Evolutionary conservation across 2,888 invertebrate genomes (phyloP), one percentile per base, ranked within the genome.

Genomic region (Allophyes oxyacanthae): DNA sequence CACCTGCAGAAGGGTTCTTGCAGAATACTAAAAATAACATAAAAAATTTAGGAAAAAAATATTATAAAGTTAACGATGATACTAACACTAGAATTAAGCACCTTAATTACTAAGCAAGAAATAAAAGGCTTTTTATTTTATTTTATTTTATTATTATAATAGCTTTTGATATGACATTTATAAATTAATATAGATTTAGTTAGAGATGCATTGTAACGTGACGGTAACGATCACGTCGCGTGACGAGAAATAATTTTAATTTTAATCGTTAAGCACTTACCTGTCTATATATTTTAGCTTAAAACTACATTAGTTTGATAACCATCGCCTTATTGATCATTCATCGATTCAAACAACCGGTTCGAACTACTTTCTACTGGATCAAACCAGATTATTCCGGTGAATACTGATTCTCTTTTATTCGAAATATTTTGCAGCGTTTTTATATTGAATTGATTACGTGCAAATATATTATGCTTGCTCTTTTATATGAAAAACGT

Each of bases 171-270:
- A 10, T 61, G 41, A 34, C 48, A 33, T 61, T 52, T 49, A 59
- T 34, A 33, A 38, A n/a, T n/a, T n/a, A n/a, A 33, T 40, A 37
- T 48, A 49, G 25, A 28, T 30, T 42, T 25, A 46, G 36, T 37
- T 2, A 20, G 6, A 20, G 26, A 41, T 26, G 20, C 28, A 26
- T 13, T 62, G 55, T 57, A 66, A 37, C 11, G 36, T 25, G 43
- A 58, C 46, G 55, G 55, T 69, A 76, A 76, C 55, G 70, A 66
- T 51, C 48, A 13, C 10, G 36, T 74, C 44, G 74, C 74, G 77
- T 76, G 74, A 54, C 56, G 42, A 59, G 55, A 41, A 53, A 57
- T 69, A 57, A 66, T 69, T 66, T 64, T 59, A 69, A 69, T 59
- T 61, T 64, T 48, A 60, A 69, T 64, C 43, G 58, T 53, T 75